Evolutionary conservation across 2,113 vertebrate species (phyloP).

Genomic region (Leucopternis melanops): DNA sequence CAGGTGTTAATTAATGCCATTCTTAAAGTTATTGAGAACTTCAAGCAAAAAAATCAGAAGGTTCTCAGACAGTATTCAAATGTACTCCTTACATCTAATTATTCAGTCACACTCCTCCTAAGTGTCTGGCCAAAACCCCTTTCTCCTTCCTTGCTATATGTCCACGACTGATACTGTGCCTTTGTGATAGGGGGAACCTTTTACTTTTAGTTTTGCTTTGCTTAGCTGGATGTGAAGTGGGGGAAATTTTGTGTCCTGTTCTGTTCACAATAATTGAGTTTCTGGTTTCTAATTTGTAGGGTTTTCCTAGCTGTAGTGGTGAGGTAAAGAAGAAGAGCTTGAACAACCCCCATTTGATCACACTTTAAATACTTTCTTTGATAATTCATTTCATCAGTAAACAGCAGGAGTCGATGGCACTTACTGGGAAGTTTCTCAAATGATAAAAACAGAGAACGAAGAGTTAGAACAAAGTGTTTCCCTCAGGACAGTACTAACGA

Average conservation of each 20-base stretch:
- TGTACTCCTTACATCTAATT: not conserved
- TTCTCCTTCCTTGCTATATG: not conserved
- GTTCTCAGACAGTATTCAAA: not conserved
- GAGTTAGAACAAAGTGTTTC: slow-evolving; percentile 5
- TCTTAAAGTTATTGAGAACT: not conserved
- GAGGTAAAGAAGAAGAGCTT: not conserved
- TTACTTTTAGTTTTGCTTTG: not conserved
- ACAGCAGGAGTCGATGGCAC: slow-evolving; percentile 6
- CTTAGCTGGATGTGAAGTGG: not conserved
- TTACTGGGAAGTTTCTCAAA: slow-evolving; percentile 5
- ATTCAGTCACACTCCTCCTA: not conserved
- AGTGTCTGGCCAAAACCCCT: not conserved
- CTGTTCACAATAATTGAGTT: not conserved
- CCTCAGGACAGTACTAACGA: not conserved
- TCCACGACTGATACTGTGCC: not conserved
- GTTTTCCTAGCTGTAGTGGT: not conserved
- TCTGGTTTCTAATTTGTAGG: not conserved
- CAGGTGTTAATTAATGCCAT: not conserved
- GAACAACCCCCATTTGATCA: not conserved
- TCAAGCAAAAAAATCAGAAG: not conserved
- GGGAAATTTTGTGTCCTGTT: not conserved
- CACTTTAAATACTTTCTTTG: not conserved
- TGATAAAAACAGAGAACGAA: not conserved
- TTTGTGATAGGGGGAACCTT: not conserved
- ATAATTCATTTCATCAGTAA: not conserved